Evolutionary conservation across 2,888 invertebrate genomes (phyloP), one percentile per base, ranked within the genome.

Genomic region (Cartodere bifasciata): DNA sequence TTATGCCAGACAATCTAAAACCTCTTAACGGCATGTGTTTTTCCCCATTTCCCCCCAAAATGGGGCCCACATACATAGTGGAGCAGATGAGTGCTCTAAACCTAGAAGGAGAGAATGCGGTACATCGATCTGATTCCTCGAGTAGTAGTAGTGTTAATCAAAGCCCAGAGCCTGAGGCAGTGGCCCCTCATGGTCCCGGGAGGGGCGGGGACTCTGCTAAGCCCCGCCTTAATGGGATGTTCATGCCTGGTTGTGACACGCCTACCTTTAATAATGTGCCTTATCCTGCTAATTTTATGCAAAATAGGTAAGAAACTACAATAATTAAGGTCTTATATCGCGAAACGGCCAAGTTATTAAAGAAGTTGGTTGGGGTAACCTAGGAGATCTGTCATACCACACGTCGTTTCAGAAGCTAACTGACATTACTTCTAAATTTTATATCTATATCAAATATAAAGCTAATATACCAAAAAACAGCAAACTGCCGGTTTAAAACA

Each of bases 151-250:
- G 64, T 25, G 58, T 60, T 11, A 64, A 66, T 40, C 64, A 69
- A 38, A 68, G 68, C 11, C 69, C 70, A 1, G n/a, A n/a, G n/a
- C 67, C 67, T 5, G 73, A 71, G 42, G 74, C 72, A 16, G 63
- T 64, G 46, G 50, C 60, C 17, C 50, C 46, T 15, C 50, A 53
- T 33, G 50, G 51, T 9, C 49, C 50, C 2, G 50, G 49, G 5
- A 39, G 51, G 42, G 49, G 49, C 1, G 27, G 58, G 37, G 61
- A 57, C 36, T 64, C 61, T 42, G 42, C 41, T 42, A 44, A 47
- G 34, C 32, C 44, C 16, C 43, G 51, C 13, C 36, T 47, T 25
- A 55, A 55, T 31, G 53, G 53, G 12, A 42, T 52, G 27, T 48
- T 50, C n/a, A 45, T 50, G 36, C 55, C 50, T 37, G 52, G n/a